Base-by-base conservation (phyloP, 2,113 vertebrate species). In the Poeciliopsis prolifica region DNA sequence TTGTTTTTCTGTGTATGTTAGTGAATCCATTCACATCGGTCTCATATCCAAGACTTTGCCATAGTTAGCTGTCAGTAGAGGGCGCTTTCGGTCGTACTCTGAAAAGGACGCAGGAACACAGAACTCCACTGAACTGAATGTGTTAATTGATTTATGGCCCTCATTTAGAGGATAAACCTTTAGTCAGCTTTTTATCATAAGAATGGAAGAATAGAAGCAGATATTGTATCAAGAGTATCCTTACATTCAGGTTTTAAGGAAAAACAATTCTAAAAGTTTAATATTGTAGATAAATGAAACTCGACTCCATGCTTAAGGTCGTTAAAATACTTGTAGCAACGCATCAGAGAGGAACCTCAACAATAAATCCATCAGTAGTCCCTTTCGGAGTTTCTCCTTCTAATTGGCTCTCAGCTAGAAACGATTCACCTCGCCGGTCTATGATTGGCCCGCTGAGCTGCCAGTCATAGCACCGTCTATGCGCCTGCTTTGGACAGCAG, bases 361-460 rank as follows among this genome's bases (percentile, higher is more conserved):
- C 48, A 19, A 69, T 73, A 70, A 77, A 75, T 69, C 66, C 72
- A 83, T 65, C 75, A 77, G 64, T 31, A 8, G 68, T 61, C 76
- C 74, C 61, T 70, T 48, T 19, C 5, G 5, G n/a, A 6, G 17
- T 51, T 11, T 68, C 86, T 76, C 33, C 86, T 29, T 13, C 31
- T 68, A 70, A 87, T 93, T 93, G 92, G 92, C 78, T 85, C 33
- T 0, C 2, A 0, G 5, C 24, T 3, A 4, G n/a, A 12, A 74
- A 17, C 65, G 67, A 11, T 12, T 31, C 68, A 29, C 35, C 70
- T 54, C 14, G 14, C 3, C 12, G 44, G 17, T 35, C 72, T 68
- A 30, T 80, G 87, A 94, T 79, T 94, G 93, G 92, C 22, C 65
- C 42, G 0, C 51, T 10, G 24, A 17, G 71, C 79, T 72, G 92